A percentile compares a stretch with the other conserved stretches of the same genome.
Evolutionary conservation across 1,140 invertebrate genomes (phyloP).

Genomic region (roundworm (Caenorhabditis elegans)): WBcel235 BX284604.4:7476501-7477000

Average conservation of each 20-base stretch:
- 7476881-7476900: not conserved
- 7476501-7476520: conserved; percentile 34
- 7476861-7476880: not conserved
- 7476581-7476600: conserved; percentile 86
- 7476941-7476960: not conserved
- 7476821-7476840: too few species aligned
- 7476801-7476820: not conserved
- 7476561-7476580: conserved; percentile 77
- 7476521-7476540: conserved; percentile 43
- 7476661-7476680: not conserved
- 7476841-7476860: too few species aligned
- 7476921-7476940: not conserved
- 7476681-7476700: not conserved
- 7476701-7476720: not conserved
- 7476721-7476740: not conserved
- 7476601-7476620: conserved; percentile 84
- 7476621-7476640: conserved; percentile 25
- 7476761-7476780: not conserved
- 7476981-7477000: not conserved
- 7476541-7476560: conserved; percentile 48
- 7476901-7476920: conserved; percentile 1
- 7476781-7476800: not conserved
- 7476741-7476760: not conserved
- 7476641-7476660: conserved; percentile 33
- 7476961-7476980: not conserved